These are phyloP conservation scores for Sylvicola cinctus DNA, from an alignment of 2,888 invertebrate species.

Conservation along the genomic window DNA sequence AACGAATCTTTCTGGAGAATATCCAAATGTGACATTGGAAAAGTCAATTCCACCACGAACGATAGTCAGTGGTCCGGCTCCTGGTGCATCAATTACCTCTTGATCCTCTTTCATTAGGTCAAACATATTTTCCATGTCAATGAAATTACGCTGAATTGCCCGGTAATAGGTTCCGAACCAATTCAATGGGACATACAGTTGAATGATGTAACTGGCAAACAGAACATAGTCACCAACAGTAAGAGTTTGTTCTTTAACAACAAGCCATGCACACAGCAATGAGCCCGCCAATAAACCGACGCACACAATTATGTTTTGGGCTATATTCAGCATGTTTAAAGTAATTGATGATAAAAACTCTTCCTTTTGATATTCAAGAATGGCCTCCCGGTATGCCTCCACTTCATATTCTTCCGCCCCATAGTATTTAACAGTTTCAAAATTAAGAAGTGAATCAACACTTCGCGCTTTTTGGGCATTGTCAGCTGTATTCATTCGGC, in stretches of 20 bases:
- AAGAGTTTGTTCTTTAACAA: slow-evolving; percentile 42
- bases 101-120: slow-evolving; percentile 72
- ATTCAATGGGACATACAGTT: slow-evolving; percentile 86
- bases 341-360: slow-evolving; percentile 79
- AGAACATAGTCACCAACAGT: slow-evolving; percentile 92
- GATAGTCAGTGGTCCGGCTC: slow-evolving; percentile 49
- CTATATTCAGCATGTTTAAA: slow-evolving; percentile 71
- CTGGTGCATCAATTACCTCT: slow-evolving; percentile 68
- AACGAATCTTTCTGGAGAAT: slow-evolving; percentile 56
- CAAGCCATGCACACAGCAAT: slow-evolving; percentile 72
- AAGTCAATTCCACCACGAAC: slow-evolving; percentile 67
- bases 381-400: slow-evolving; percentile 61
- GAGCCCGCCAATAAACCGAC: slow-evolving; percentile 70
- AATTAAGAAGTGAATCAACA: slow-evolving; percentile 91
- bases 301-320: slow-evolving; percentile 81
- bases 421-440: slow-evolving; percentile 97
- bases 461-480: slow-evolving; percentile 81
- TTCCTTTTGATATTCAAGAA: slow-evolving; percentile 68
- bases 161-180: slow-evolving; percentile 97
- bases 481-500: slow-evolving; percentile 85
- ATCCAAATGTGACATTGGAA: slow-evolving; percentile 74
- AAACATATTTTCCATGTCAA: slow-evolving; percentile 99
- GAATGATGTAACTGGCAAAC: slow-evolving; percentile 86
- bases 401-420: slow-evolving; percentile 88
- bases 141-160: slow-evolving; percentile 93